phyloP scores from a whole-genome alignment of 2,113 vertebrate genomes.

The Balaeniceps rex region DNA sequence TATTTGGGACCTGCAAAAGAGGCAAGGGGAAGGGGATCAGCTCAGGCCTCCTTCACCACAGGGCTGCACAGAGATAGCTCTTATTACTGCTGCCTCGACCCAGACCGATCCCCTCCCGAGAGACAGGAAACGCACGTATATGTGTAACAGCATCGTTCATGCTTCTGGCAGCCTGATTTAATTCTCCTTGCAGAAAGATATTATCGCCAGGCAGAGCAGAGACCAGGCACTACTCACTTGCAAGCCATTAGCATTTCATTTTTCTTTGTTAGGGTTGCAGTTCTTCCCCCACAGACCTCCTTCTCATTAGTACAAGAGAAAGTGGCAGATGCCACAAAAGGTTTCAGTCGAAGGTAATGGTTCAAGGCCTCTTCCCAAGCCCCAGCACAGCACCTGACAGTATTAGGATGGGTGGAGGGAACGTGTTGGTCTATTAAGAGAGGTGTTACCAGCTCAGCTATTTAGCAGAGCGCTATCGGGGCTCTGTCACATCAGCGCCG shows the following conservation, averaged over 20 bases:
- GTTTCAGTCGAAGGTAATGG: not conserved
- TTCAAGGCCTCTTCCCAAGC: not conserved
- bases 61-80: not conserved
- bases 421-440: not conserved
- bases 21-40: not conserved
- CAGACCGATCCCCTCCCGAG: not conserved
- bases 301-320: not conserved
- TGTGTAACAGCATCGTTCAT: not conserved
- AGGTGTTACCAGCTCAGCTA: not conserved
- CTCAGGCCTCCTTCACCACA: not conserved
- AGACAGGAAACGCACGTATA: not conserved
- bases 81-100: not conserved
- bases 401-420: accelerated
- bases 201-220: not conserved
- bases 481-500: not conserved
- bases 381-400: not conserved
- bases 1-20: slow-evolving; percentile 88
- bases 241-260: not conserved
- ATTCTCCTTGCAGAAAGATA: not conserved
- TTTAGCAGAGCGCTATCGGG: not conserved
- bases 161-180: not conserved
- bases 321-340: not conserved
- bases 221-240: not conserved
- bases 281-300: not conserved
- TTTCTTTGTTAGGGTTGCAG: not conserved